Conservation (phyloP, 2,113 vertebrate genomes). For the Myrmecophaga tridactyla region DNA sequence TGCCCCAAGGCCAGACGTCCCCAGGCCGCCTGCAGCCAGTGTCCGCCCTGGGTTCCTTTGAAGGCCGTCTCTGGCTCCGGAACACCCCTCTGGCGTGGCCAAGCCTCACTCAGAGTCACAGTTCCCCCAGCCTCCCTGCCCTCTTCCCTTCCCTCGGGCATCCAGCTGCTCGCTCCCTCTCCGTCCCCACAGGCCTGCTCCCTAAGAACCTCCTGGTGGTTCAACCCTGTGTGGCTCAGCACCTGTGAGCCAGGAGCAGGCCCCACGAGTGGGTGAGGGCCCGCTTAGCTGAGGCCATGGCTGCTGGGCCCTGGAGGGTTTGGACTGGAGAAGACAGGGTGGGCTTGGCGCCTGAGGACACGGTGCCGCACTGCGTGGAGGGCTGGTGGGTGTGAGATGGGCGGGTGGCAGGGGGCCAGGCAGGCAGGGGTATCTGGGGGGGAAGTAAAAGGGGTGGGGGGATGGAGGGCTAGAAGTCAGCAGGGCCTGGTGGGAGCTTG, state of each 20-base stretch:
- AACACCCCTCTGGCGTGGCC: not conserved
- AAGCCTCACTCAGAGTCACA: not conserved
- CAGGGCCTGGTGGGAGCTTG: not conserved
- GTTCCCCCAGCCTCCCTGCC: not conserved
- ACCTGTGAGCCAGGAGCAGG: too few relatives aligned
- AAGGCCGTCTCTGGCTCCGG: not conserved
- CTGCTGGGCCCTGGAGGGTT: not conserved
- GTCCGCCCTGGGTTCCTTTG: too few relatives aligned
- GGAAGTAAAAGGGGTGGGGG: too few relatives aligned
- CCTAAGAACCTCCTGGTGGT: not conserved
- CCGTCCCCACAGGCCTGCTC: not conserved
- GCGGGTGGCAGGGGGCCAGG: not conserved
- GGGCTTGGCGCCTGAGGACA: not conserved
- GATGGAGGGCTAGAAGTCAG: not conserved
- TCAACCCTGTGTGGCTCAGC: too few relatives aligned
- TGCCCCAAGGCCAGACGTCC: not conserved
- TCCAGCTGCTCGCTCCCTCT: not conserved
- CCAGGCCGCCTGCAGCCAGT: not conserved
- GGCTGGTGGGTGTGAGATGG: not conserved
- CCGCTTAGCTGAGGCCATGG: not conserved
- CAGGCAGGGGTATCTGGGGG: too few relatives aligned
- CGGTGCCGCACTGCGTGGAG: not conserved
- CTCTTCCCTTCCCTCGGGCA: not conserved
- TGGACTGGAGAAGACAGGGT: not conserved
- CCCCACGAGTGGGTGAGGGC: too few relatives aligned